These are phyloP conservation scores for Ceratina australensis DNA, from an alignment of 1,140 invertebrate genomes.

Conservation along the genomic window DNA sequence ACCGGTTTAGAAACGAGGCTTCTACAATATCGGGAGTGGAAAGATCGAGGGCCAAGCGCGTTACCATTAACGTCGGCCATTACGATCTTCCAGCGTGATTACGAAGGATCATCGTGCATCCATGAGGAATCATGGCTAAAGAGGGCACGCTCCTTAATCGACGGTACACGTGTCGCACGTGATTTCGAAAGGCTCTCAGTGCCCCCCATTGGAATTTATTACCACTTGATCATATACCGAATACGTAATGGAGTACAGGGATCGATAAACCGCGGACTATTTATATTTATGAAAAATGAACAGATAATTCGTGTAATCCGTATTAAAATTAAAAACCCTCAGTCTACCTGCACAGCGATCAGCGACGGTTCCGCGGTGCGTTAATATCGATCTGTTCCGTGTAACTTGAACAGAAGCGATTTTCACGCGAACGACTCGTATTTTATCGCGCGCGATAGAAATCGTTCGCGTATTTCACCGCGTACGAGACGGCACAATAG, in stretches of 20 bases:
- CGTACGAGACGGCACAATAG: conserved; percentile 23
- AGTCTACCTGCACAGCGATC: background rate
- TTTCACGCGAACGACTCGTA: conserved; percentile 14
- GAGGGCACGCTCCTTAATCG: conserved; percentile 1
- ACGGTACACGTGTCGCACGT: background rate
- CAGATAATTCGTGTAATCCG: no score
- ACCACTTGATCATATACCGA: background rate
- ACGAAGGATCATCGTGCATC: conserved; percentile 1
- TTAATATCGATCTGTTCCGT: conserved; percentile 6
- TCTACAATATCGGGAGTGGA: conserved; percentile 28
- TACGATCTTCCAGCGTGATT: background rate
- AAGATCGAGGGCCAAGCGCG: conserved; percentile 44
- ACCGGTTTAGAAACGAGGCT: conserved; percentile 39
- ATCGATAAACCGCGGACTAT: no score
- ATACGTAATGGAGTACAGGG: no score
- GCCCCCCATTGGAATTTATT: conserved; percentile 3
- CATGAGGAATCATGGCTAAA: background rate
- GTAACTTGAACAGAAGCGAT: conserved; percentile 13
- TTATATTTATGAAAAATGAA: no score
- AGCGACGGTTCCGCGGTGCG: background rate
- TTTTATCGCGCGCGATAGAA: conserved; percentile 15
- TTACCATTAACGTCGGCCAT: conserved; percentile 35
- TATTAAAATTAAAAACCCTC: no score
- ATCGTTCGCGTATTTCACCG: conserved; percentile 12
- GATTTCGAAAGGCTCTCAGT: background rate